Percentiles rank a stretch among this genome's conserved stretches.
phyloP scores from a whole-genome alignment of 2,113 vertebrate species.

The Pseudois nayaur region DNA sequence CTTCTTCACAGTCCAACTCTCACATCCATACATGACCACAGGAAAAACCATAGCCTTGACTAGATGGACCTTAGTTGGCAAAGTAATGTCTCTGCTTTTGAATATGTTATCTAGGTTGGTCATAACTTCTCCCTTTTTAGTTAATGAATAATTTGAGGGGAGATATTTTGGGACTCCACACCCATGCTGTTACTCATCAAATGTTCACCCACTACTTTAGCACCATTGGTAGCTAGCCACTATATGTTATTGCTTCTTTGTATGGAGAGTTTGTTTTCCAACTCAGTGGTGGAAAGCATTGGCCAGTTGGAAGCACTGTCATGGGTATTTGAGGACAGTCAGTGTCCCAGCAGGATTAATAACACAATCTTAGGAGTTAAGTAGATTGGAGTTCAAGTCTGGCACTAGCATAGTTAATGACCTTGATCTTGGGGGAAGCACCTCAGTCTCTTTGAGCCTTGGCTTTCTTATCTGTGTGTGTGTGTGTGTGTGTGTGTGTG shows the following conservation, averaged over 20 bases:
- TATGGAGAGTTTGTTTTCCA: neutral
- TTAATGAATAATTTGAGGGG: neutral
- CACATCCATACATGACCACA: no score
- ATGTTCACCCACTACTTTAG: neutral
- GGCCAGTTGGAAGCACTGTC: neutral
- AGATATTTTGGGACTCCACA: neutral
- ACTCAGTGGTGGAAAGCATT: neutral
- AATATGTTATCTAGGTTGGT: no score
- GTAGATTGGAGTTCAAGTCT: neutral
- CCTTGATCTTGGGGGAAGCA: neutral
- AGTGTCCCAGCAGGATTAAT: fast-evolving
- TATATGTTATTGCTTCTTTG: neutral
- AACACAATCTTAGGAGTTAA: neutral
- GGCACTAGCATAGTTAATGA: neutral
- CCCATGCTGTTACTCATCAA: neutral
- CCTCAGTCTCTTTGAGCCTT: neutral
- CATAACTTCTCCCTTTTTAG: neutral
- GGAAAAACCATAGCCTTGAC: no score
- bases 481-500: neutral
- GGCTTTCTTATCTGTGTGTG: neutral
- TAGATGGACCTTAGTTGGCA: no score
- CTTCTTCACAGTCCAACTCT: no score
- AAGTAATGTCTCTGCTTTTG: no score
- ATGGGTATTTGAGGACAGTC: neutral
- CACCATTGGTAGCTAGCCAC: neutral